Conservation (phyloP, 2,113 vertebrate genomes). For the Oceanites oceanicus region DNA sequence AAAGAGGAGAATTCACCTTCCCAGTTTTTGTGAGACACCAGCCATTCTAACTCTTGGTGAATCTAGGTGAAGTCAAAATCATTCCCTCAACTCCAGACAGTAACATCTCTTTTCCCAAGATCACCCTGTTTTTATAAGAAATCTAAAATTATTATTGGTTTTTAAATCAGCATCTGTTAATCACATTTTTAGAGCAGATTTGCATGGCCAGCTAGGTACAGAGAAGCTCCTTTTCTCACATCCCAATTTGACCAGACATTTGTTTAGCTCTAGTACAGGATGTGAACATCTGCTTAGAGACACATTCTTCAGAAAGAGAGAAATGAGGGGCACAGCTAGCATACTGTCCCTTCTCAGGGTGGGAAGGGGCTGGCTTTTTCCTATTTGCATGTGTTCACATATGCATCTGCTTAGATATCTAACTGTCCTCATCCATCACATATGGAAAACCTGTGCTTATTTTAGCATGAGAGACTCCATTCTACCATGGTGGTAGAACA, state of each 20-base stretch:
- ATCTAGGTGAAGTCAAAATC: not conserved
- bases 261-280: not conserved
- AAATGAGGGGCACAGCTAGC: not conserved
- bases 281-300: not conserved
- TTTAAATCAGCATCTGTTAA: not conserved
- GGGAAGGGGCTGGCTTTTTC: not conserved
- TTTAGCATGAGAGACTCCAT: not conserved
- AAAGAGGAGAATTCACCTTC: not conserved
- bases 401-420: not conserved
- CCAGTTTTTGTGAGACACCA: not conserved
- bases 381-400: not conserved
- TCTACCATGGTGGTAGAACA: not conserved
- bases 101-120: not conserved
- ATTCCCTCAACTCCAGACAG: not conserved
- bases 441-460: not conserved
- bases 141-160: not conserved
- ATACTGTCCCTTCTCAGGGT: not conserved
- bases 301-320: not conserved
- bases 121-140: not conserved
- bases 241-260: not conserved
- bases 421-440: not conserved
- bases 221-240: not conserved
- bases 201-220: not conserved
- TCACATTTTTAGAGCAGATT: not conserved
- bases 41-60: not conserved